phyloP scores from a whole-genome alignment of 2,888 invertebrate genomes.

The Helleia helle region DNA sequence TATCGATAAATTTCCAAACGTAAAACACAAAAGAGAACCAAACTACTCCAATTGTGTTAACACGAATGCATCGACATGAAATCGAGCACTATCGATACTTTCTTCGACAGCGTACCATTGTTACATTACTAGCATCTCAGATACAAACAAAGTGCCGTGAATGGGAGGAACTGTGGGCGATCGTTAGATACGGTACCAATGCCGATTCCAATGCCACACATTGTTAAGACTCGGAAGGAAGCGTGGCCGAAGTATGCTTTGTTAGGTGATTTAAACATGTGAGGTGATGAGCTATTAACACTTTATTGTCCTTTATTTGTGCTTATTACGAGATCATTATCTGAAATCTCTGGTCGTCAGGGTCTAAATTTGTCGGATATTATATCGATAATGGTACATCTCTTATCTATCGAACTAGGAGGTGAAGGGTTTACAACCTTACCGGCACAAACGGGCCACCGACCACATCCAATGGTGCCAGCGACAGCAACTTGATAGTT shows the following conservation, averaged over 20 bases:
- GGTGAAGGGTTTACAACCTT: too few relatives aligned
- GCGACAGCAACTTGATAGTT: too few relatives aligned
- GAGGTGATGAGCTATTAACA: slow-evolving; percentile 14
- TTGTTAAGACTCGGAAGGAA: slow-evolving; percentile 65
- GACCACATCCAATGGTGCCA: too few relatives aligned
- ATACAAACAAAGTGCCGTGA: slow-evolving; percentile 31
- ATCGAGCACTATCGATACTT: slow-evolving; percentile 23
- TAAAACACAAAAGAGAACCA: slow-evolving; percentile 13
- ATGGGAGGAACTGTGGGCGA: slow-evolving; percentile 60
- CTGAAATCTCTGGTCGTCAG: not conserved
- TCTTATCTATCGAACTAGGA: too few relatives aligned
- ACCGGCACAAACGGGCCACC: too few relatives aligned
- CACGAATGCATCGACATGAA: slow-evolving; percentile 17
- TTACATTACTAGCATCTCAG: slow-evolving; percentile 21
- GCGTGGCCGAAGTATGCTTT: slow-evolving; percentile 43
- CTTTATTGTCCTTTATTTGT: not conserved
- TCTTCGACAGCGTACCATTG: slow-evolving; percentile 27
- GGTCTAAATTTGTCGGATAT: too few relatives aligned
- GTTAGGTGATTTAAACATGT: slow-evolving; percentile 39
- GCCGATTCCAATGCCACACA: slow-evolving; percentile 67
- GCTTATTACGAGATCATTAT: not conserved
- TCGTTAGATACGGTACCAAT: slow-evolving; percentile 66
- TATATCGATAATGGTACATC: too few relatives aligned
- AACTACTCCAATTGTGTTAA: slow-evolving; percentile 18
- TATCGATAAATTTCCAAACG: slow-evolving; percentile 7